Conservation (phyloP, 2,797 vertebrate genomes). For the Kryptolebias ocellatus region DNA sequence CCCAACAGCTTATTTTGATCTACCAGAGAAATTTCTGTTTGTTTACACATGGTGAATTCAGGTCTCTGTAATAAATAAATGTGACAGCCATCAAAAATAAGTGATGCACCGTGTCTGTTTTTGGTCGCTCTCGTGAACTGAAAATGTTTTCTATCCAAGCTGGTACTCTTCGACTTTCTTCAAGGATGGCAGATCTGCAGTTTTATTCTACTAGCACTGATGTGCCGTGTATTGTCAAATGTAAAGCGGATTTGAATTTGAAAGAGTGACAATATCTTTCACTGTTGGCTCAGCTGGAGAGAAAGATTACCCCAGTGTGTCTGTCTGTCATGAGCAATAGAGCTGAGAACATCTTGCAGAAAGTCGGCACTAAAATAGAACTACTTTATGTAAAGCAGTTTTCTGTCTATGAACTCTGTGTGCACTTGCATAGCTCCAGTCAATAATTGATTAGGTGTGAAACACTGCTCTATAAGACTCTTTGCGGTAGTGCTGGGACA, state of each 20-base stretch:
- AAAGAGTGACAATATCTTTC: slow-evolving; percentile 43
- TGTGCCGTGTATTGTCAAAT: slow-evolving; percentile 32
- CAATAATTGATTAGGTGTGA: slow-evolving; percentile 70
- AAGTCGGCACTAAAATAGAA: slow-evolving; percentile 40
- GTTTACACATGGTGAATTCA: not conserved
- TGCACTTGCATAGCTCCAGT: slow-evolving; percentile 52
- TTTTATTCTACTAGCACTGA: slow-evolving; percentile 4
- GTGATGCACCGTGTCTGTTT: not conserved
- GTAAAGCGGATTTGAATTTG: slow-evolving; percentile 38
- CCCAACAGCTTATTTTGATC: not conserved
- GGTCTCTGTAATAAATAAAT: not conserved
- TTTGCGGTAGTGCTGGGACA: slow-evolving; percentile 31
- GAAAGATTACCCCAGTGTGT: slow-evolving; percentile 29
- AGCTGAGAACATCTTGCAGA: slow-evolving; percentile 26
- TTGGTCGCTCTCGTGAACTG: not conserved
- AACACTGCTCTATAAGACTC: slow-evolving; percentile 21
- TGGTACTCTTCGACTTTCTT: not conserved
- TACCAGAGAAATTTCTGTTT: not conserved
- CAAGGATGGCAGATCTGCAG: slow-evolving; percentile 2
- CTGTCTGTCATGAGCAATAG: slow-evolving; percentile 49
- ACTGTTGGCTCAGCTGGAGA: slow-evolving; percentile 46
- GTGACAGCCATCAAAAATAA: not conserved
- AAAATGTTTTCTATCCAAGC: not conserved
- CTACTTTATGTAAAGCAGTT: slow-evolving; percentile 38
- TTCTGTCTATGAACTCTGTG: slow-evolving; percentile 53